These are phyloP conservation scores for Passer montanus DNA, from an alignment of 2,113 vertebrate genomes.

Conservation along the genomic window DNA sequence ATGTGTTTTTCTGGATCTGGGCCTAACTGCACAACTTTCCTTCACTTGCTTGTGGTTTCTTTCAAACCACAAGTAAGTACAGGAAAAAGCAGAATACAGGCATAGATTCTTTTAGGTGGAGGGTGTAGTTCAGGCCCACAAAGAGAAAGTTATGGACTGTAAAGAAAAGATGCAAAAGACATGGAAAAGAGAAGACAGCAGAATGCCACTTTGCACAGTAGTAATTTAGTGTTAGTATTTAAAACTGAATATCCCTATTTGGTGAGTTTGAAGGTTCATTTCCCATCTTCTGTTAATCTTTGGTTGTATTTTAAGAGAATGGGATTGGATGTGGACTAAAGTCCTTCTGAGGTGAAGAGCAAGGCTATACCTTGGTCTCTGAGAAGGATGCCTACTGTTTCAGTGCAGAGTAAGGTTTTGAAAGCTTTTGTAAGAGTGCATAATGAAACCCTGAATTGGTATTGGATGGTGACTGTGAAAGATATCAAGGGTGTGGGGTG, in stretches of 20 bases:
- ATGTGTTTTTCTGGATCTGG: slow-evolving; percentile 8
- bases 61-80: not conserved
- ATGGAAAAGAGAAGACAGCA: not conserved
- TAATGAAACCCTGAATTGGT: not conserved
- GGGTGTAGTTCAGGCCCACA: not conserved
- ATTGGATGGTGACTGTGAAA: not conserved
- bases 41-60: not conserved
- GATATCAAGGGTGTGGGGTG: not conserved
- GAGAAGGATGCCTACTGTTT: not conserved
- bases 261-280: not conserved
- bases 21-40: not conserved
- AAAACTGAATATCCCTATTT: not conserved
- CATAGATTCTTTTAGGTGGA: not conserved
- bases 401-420: not conserved
- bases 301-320: not conserved
- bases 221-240: not conserved
- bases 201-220: not conserved
- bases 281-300: not conserved
- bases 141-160: not conserved
- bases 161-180: not conserved
- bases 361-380: not conserved
- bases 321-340: not conserved
- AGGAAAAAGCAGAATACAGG: not conserved
- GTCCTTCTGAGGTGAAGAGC: not conserved
- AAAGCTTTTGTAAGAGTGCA: not conserved